These are phyloP conservation scores for Musca domestica DNA, from an alignment of 1,140 invertebrate species.

Conservation along the genomic window DNA sequence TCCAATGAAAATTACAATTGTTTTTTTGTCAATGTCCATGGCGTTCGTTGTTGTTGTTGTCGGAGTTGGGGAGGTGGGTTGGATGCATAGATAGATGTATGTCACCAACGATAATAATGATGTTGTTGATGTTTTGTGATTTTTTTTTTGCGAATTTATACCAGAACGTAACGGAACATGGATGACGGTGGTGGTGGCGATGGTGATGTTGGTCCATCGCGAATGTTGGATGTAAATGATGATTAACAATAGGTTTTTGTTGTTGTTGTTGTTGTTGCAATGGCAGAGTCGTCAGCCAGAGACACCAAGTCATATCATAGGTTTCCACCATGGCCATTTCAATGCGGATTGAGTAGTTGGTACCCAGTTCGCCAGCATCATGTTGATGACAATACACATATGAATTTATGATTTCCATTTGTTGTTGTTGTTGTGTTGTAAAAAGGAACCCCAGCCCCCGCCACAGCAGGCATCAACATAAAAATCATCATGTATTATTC, in stretches of 20 bases:
- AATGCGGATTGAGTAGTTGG: background rate
- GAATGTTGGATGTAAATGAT: conserved; percentile 5
- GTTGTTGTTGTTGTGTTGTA: background rate
- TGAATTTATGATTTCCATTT: conserved; percentile 15
- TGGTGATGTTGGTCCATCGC: background rate
- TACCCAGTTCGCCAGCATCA: background rate
- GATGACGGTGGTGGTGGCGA: background rate
- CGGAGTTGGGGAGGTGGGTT: too few species aligned
- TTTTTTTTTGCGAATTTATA: background rate
- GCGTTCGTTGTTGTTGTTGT: too few species aligned
- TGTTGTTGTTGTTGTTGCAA: background rate
- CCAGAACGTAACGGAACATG: background rate
- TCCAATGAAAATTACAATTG: too few species aligned
- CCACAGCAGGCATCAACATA: background rate
- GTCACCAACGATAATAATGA: too few species aligned
- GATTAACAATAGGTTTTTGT: conserved; percentile 12
- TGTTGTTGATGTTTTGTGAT: too few species aligned
- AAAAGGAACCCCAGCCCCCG: background rate
- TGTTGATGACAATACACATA: conserved; percentile 17
- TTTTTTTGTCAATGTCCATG: too few species aligned
- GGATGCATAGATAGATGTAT: too few species aligned
- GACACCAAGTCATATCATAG: background rate
- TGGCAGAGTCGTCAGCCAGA: background rate
- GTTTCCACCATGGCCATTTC: too few species aligned
- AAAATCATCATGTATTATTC: background rate